Conservation (phyloP, 1,140 invertebrate species). For the Trichonephila inaurata region DNA sequence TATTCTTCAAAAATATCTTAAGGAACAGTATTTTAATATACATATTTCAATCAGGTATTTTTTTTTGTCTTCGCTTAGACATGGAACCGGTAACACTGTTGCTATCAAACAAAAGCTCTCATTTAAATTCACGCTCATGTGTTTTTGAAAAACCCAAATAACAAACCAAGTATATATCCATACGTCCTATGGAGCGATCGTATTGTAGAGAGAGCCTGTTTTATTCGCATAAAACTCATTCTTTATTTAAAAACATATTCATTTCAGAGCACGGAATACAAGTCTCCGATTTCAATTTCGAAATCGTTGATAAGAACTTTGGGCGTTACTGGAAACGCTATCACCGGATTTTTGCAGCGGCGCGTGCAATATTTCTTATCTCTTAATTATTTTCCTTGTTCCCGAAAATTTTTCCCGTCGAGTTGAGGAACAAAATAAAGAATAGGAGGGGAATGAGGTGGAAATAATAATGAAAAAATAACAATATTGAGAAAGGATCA, state of each 20-base stretch:
- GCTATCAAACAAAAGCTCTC: not conserved
- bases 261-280: slow-evolving; percentile 29
- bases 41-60: not conserved
- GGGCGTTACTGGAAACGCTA: slow-evolving; percentile 59
- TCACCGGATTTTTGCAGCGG: slow-evolving; percentile 38
- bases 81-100: not conserved
- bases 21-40: slow-evolving; percentile 4
- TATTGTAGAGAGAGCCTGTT: not conserved
- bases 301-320: slow-evolving; percentile 66
- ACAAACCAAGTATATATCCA: not conserved
- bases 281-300: slow-evolving; percentile 70
- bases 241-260: slow-evolving; percentile 59
- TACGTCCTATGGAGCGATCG: not conserved
- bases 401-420: not conserved
- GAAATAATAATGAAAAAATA: not conserved
- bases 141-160: not conserved
- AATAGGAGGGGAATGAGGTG: not conserved
- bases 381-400: slow-evolving; percentile 76
- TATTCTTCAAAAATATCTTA: too few species aligned
- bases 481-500: slow-evolving; percentile 6
- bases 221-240: slow-evolving; percentile 6
- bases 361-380: slow-evolving; percentile 65
- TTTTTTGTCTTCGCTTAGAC: not conserved
- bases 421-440: slow-evolving; percentile 10
- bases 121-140: slow-evolving; percentile 20